Evolutionary conservation across 2,888 invertebrate genomes (phyloP), one percentile per base, ranked within the genome.

Genomic region (Agonopterix subpropinquella): DNA sequence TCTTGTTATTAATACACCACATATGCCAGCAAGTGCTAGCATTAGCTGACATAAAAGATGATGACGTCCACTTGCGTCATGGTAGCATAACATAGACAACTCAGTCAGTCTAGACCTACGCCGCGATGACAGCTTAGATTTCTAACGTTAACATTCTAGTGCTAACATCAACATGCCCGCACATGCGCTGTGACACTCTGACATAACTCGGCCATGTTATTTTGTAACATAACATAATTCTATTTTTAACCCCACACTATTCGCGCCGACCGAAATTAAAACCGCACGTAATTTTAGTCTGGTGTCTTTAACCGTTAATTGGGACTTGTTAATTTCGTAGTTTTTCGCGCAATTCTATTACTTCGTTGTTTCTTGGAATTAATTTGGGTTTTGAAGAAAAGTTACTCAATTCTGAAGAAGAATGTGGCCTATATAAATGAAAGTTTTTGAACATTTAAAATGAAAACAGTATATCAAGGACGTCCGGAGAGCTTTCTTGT

Each of bases 241-340:
- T 84, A 85, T 82, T 76, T 77, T 80, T 83, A 85, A 64, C 76
- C 76, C 43, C 11, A 35, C 47, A 35, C 47, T 47, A 43, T 79
- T 75, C 72, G 73, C 65, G 4, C 60, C 67, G 65, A 71, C 72
- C 75, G 70, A 80, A 84, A 84, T 80, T 79, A 80, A 70, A 72
- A 65, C 64, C 68, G 75, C 28, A 77, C 78, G 76, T 81, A 82
- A 83, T 85, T 80, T 82, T 78, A 82, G 75, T 67, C 57, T 65
- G 73, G 78, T 77, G 85, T 83, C 85, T 80, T 84, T 79, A 84
- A 83, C 83, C 85, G 84, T 71, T 82, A 87, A 84, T 85, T 75
- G 70, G 84, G 74, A 65, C 78, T 80, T 68, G 5, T 59, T 58
- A 63, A 59, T 62, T 70, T 67, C 65, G 67, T 61, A 64, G 70